phyloP scores from a whole-genome alignment of 1,140 invertebrate species.

The Sitophilus oryzae region DNA sequence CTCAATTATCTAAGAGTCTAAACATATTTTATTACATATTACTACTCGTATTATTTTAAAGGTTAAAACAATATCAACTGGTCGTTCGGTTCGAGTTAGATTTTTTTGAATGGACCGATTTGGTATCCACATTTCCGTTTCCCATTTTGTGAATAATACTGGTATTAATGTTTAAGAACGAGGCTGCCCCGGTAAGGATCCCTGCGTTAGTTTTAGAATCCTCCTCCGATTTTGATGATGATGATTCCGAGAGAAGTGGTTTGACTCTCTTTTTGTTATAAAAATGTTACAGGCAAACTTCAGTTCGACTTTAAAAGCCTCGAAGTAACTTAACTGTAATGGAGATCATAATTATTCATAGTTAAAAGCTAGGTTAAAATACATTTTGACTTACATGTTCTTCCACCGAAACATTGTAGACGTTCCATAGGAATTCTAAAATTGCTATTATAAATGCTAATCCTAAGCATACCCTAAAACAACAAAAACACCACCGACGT shows the following conservation, averaged over 20 bases:
- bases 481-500: conserved; percentile 87
- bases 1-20: no score
- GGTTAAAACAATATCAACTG: no score
- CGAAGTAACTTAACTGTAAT: conserved; percentile 54
- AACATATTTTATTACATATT: no score
- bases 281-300: conserved; percentile 60
- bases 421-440: conserved; percentile 78
- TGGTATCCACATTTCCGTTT: neutral
- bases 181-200: conserved; percentile 25
- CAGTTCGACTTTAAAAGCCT: conserved; percentile 58
- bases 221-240: conserved; percentile 11
- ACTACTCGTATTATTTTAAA: no score
- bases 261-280: conserved; percentile 58
- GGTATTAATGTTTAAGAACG: conserved; percentile 24
- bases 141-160: conserved; percentile 13
- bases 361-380: neutral
- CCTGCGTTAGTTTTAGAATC: conserved; percentile 26
- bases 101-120: neutral
- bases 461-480: conserved; percentile 68
- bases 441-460: conserved; percentile 62
- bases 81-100: neutral
- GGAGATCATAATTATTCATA: neutral
- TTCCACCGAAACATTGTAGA: conserved; percentile 67
- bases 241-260: conserved; percentile 23
- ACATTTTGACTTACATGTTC: conserved; percentile 56